Base-by-base conservation (phyloP, 2,113 vertebrate species). In the Solea solea region DNA sequence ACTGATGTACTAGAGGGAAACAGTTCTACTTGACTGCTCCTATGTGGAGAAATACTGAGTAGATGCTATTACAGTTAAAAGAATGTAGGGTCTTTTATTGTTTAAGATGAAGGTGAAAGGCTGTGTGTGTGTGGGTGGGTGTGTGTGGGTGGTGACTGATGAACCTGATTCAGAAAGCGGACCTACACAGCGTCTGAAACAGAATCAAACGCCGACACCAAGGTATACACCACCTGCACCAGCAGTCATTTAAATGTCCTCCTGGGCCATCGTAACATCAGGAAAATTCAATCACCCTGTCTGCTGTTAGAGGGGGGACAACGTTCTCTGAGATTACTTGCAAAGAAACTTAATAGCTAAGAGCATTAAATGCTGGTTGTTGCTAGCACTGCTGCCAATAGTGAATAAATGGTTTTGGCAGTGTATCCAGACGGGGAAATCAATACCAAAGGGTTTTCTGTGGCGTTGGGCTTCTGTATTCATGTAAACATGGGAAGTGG, bases 401-500 rank as follows among this genome's bases (percentile, higher is more conserved):
- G 93, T 95, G 94, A 97, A 97, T 97, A 95, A 96, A 98, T 97
- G 95, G 94, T 94, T 96, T 95, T 94, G 94, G 95, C 94, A 94
- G 94, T 90, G 93, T 93, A 85, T 93, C 91, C 91, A 94, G 96
- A 97, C 95, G 95, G 94, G 92, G 94, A 96, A 97, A 97, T 98
- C 97, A 95, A 97, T 98, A 96, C 91, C 93, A 95, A 94, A 96
- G 87, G 86, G 86, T 89, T 90, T 91, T 89, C 85, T 95, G 95
- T 94, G 95, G 95, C 93, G 95, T 95, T 95, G 95, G 95, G 92
- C 92, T 94, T 95, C 95, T 94, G 92, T 96, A 96, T 95, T 96
- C 94, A 94, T 96, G 96, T 97, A 96, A 97, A 97, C 96, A 97
- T 95, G 95, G 95, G 95, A 96, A 95, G 96, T 95, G 95, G 94